Percentiles rank a stretch among this genome's conserved stretches.
Conservation (phyloP, 2,888 invertebrate species). For the Morpho deidamia region DNA sequence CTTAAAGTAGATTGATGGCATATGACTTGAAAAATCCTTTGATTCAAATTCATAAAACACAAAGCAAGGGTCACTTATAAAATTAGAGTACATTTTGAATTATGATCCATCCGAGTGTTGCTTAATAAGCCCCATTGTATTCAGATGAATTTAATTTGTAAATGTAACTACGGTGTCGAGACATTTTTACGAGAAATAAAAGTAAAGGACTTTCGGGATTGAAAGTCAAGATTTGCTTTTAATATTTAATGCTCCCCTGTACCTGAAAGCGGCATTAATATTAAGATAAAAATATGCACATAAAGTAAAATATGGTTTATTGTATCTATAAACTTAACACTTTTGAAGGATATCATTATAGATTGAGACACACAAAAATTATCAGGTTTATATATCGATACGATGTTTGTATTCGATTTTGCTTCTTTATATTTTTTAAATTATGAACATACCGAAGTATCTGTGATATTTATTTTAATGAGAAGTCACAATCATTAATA, state of each 20-base stretch:
- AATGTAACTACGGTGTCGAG: slow-evolving; percentile 6
- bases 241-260: neutral
- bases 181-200: slow-evolving; percentile 1
- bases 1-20: neutral
- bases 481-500: too few relatives aligned
- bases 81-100: slow-evolving; percentile 1
- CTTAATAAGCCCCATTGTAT: slow-evolving; percentile 16
- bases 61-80: neutral
- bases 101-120: slow-evolving; percentile 3
- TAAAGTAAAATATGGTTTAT: neutral
- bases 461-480: too few relatives aligned
- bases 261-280: neutral
- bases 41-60: neutral
- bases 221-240: neutral
- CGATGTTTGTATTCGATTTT: too few relatives aligned
- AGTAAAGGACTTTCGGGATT: neutral
- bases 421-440: too few relatives aligned
- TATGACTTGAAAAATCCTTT: neutral
- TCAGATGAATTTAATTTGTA: slow-evolving; percentile 15
- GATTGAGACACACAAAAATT: neutral
- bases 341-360: neutral
- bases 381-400: neutral
- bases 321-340: neutral
- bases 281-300: too few relatives aligned
- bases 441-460: too few relatives aligned